These are phyloP conservation scores for Prinia subflava DNA, from an alignment of 2,113 vertebrate species.

Conservation along the genomic window DNA sequence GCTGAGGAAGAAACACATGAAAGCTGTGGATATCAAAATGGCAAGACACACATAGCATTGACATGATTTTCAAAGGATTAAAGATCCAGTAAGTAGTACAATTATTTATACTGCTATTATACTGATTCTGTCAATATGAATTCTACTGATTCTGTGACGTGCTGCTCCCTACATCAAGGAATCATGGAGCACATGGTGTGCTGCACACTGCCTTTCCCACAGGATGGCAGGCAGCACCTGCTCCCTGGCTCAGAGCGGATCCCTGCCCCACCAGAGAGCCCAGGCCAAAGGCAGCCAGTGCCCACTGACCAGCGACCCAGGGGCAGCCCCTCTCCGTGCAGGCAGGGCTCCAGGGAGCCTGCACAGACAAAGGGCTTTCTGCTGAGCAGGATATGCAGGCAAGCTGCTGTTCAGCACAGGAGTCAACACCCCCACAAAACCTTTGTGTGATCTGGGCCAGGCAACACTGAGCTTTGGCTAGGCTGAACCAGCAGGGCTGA, in stretches of 20 bases:
- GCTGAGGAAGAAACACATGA: not conserved
- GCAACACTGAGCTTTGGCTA: not conserved
- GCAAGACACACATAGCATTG: not conserved
- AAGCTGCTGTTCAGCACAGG: not conserved
- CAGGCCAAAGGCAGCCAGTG: accelerated
- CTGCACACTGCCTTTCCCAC: not conserved
- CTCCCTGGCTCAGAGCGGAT: not conserved
- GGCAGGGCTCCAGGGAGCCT: not conserved
- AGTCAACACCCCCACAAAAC: not conserved
- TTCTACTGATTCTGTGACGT: no score
- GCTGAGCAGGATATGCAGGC: not conserved
- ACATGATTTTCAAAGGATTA: not conserved
- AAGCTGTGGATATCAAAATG: not conserved
- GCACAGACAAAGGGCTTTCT: not conserved
- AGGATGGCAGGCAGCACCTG: not conserved
- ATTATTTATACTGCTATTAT: not conserved
- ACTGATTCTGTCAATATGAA: no score
- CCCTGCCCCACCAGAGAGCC: not conserved
- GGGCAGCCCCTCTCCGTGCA: accelerated
- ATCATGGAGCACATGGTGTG: not conserved
- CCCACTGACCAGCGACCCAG: accelerated
- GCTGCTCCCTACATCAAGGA: not conserved
- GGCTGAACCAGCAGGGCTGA: not conserved
- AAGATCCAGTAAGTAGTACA: not conserved
- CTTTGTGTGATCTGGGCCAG: not conserved